These are phyloP conservation scores for Leptinotarsa rubiginosa DNA, from an alignment of 2,888 invertebrate species.

Conservation along the genomic window DNA sequence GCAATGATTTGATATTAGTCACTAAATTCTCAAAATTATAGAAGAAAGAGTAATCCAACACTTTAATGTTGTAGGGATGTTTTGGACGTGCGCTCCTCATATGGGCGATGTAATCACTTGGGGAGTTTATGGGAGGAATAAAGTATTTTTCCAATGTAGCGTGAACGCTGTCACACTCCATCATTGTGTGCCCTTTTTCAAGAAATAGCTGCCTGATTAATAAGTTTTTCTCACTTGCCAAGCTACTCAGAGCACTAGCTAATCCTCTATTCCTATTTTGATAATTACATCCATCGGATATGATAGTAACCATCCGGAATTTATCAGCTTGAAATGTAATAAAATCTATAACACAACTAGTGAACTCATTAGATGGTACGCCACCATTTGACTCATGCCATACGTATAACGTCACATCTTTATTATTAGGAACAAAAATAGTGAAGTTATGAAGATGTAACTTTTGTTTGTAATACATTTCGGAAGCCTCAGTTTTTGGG, in stretches of 20 bases:
- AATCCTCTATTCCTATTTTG: not conserved
- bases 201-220: slow-evolving; percentile 15
- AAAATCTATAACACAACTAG: slow-evolving; percentile 7
- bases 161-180: slow-evolving; percentile 19
- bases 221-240: slow-evolving; percentile 9
- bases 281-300: not conserved
- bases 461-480: too few relatives aligned
- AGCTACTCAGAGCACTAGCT: slow-evolving; percentile 7
- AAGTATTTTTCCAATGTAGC: slow-evolving; percentile 16
- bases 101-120: not conserved
- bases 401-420: too few relatives aligned
- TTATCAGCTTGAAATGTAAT: too few relatives aligned
- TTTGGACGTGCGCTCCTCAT: slow-evolving; percentile 5
- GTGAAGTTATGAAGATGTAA: too few relatives aligned
- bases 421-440: too few relatives aligned
- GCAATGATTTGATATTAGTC: slow-evolving; percentile 17
- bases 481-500: not conserved
- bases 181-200: slow-evolving; percentile 12
- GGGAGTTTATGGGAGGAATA: slow-evolving; percentile 16
- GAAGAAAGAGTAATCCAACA: slow-evolving; percentile 8
- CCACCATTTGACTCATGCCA: slow-evolving; percentile 3
- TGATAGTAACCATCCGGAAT: slow-evolving; percentile 1
- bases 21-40: slow-evolving; percentile 11
- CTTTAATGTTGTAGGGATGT: slow-evolving; percentile 1
- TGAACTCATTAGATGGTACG: not conserved